Conservation (phyloP, 2,113 vertebrate species). For the Polypterus senegalus region DNA sequence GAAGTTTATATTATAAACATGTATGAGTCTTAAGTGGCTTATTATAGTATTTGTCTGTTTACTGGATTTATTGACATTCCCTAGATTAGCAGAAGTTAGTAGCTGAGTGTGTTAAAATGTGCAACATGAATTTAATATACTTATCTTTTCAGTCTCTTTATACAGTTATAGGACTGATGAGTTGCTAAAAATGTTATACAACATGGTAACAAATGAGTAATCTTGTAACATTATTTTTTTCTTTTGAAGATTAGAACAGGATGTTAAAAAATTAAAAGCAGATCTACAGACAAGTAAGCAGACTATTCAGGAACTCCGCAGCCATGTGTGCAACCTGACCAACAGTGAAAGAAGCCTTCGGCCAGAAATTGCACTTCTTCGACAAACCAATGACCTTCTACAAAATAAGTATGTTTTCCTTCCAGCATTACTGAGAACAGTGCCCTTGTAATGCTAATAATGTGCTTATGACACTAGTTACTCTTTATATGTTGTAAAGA, state of each 20-base stretch:
- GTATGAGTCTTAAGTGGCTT: too few relatives aligned
- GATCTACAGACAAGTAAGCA: conserved; percentile 57
- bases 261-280: conserved; percentile 44
- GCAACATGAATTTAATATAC: too few relatives aligned
- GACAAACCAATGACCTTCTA: conserved; percentile 58
- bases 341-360: conserved; percentile 61
- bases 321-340: conserved; percentile 57
- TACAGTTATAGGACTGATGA: not conserved
- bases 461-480: not conserved
- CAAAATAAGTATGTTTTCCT: conserved; percentile 54
- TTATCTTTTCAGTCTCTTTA: not conserved
- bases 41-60: too few relatives aligned
- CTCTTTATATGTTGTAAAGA: not conserved
- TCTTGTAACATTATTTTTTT: not conserved
- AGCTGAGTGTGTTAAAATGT: too few relatives aligned
- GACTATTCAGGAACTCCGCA: conserved; percentile 54
- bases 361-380: conserved; percentile 54
- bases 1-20: too few relatives aligned
- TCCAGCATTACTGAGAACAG: not conserved
- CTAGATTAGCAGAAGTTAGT: too few relatives aligned
- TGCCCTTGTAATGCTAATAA: not conserved
- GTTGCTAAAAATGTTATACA: not conserved
- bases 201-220: not conserved
- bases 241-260: conserved; percentile 47
- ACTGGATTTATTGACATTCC: too few relatives aligned